Conservation (phyloP, 2,113 vertebrate species). For the Phrynosoma platyrhinos region DNA sequence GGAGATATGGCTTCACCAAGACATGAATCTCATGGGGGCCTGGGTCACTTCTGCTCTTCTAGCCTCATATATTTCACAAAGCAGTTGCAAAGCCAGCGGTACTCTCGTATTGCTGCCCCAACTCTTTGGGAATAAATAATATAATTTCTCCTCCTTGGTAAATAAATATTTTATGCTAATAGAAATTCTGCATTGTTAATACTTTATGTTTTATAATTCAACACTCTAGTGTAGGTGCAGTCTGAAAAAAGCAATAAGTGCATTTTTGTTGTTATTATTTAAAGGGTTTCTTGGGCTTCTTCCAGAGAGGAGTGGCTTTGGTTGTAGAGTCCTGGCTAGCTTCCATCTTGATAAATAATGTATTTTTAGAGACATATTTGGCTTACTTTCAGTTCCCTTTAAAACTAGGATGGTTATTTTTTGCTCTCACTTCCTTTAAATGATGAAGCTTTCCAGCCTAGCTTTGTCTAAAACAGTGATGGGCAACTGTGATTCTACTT, state of each 20-base stretch:
- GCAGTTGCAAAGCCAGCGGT: too few species aligned
- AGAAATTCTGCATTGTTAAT: not conserved
- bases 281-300: not conserved
- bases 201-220: not conserved
- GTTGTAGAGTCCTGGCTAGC: not conserved
- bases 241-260: not conserved
- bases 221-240: not conserved
- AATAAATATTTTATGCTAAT: too few species aligned
- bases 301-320: not conserved
- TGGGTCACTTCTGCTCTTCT: not conserved
- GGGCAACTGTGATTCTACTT: too few species aligned
- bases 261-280: too few species aligned
- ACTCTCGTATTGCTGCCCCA: too few species aligned
- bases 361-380: conserved; percentile 15
- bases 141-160: not conserved
- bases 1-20: not conserved
- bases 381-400: not conserved
- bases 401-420: not conserved
- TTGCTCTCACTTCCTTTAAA: not conserved
- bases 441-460: not conserved
- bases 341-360: not conserved
- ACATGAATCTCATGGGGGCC: not conserved
- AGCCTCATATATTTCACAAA: not conserved
- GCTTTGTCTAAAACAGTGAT: not conserved
- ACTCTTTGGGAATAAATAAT: too few species aligned